These are phyloP conservation scores for Anthoscopus minutus DNA, from an alignment of 2,113 vertebrate genomes.

Conservation along the genomic window DNA sequence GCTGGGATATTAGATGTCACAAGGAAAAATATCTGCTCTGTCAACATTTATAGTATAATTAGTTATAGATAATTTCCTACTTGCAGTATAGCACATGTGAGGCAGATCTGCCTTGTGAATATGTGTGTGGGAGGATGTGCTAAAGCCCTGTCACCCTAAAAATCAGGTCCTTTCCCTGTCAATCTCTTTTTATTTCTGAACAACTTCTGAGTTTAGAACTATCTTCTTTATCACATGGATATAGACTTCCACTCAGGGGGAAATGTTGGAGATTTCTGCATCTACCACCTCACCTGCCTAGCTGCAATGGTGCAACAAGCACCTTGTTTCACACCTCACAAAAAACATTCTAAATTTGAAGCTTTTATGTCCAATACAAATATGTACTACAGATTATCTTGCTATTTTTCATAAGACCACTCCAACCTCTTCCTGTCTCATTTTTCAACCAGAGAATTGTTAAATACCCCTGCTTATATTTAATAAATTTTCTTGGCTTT, in stretches of 20 bases:
- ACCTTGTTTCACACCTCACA: neutral
- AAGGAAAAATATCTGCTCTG: neutral
- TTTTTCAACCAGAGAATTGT: neutral
- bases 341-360: neutral
- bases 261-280: neutral
- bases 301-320: neutral
- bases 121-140: neutral
- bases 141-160: neutral
- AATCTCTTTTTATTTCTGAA: neutral
- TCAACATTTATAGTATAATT: neutral
- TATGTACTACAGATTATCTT: neutral
- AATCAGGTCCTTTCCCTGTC: neutral
- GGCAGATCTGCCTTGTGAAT: neutral
- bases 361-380: slow-evolving; percentile 8
- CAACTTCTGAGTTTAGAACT: neutral
- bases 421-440: neutral
- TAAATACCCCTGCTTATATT: neutral
- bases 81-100: neutral
- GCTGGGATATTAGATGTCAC: neutral
- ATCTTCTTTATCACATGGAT: neutral
- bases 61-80: neutral
- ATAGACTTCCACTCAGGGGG: neutral
- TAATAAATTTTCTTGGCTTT: slow-evolving; percentile 1
- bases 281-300: neutral
- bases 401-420: neutral